Conservation (phyloP, 1,140 invertebrate genomes). For the Stegodyphus dumicola region DNA sequence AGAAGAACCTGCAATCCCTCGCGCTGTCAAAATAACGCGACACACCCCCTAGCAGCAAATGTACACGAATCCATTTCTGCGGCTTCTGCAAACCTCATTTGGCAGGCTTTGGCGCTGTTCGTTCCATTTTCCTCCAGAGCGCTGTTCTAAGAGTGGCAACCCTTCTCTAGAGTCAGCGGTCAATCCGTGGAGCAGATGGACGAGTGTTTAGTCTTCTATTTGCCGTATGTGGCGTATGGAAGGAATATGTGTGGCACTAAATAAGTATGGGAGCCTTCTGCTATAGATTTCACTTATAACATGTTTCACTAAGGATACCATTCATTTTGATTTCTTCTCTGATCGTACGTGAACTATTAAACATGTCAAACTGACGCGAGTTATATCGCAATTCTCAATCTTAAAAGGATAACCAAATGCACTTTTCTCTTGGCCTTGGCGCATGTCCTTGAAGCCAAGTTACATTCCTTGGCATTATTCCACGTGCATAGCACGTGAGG, state of each 20-base stretch:
- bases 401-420: conserved; percentile 4
- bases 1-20: too few species aligned
- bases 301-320: neutral
- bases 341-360: neutral
- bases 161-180: neutral
- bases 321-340: neutral
- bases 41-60: too few species aligned
- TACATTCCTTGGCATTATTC: conserved; percentile 53
- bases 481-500: conserved; percentile 40
- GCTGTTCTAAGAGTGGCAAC: neutral
- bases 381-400: neutral
- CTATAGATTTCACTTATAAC: neutral
- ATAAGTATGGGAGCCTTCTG: neutral
- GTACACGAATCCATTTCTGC: too few species aligned
- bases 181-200: neutral
- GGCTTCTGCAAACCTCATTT: neutral
- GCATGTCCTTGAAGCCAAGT: conserved; percentile 56
- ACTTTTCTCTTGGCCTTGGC: conserved; percentile 49
- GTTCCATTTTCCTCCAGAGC: neutral
- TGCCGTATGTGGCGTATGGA: neutral
- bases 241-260: neutral
- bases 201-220: neutral
- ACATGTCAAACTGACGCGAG: neutral
- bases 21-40: too few species aligned
- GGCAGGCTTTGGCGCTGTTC: neutral